phyloP scores from a whole-genome alignment of 2,888 invertebrate genomes.

The Glomeris marginata region DNA sequence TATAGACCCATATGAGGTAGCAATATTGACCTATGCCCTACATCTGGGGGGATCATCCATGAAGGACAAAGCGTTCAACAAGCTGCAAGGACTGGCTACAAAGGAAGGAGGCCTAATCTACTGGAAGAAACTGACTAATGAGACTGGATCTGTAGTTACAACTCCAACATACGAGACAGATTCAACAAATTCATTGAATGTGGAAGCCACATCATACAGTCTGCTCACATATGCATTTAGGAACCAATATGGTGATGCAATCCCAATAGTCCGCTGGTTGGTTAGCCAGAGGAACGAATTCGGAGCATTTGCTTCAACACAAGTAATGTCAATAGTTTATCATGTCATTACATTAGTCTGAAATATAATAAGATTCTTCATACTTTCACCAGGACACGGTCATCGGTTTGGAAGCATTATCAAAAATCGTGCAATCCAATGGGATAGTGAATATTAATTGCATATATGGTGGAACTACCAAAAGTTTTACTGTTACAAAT shows the following conservation, averaged over 20 bases:
- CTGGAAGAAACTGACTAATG: no score
- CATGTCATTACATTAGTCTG: no score
- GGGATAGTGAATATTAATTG: constrained; percentile 16
- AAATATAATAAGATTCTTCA: no score
- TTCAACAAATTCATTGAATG: no score
- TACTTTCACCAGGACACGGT: constrained; percentile 28
- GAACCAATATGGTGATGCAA: constrained; percentile 33
- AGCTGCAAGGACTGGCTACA: constrained; percentile 33
- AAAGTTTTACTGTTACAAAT: constrained; percentile 20
- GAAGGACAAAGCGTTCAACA: constrained; percentile 46
- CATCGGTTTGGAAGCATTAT: constrained; percentile 30
- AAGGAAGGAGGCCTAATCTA: no score
- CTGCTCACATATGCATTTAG: constrained; percentile 48
- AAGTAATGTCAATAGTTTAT: no score
- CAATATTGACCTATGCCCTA: constrained; percentile 59
- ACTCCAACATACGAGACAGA: no score
- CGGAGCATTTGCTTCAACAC: constrained; percentile 56
- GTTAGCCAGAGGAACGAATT: constrained; percentile 50
- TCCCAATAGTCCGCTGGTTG: constrained; percentile 57
- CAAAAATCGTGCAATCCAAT: constrained; percentile 23
- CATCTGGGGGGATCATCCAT: constrained; percentile 56
- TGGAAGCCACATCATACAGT: constrained; percentile 55
- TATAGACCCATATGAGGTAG: constrained; percentile 56
- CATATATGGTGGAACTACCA: constrained; percentile 13
- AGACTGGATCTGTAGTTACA: no score